Evolutionary conservation across 2,888 invertebrate species (phyloP), one percentile per base, ranked within the genome.

Genomic region (Tineola bisselliella): DNA sequence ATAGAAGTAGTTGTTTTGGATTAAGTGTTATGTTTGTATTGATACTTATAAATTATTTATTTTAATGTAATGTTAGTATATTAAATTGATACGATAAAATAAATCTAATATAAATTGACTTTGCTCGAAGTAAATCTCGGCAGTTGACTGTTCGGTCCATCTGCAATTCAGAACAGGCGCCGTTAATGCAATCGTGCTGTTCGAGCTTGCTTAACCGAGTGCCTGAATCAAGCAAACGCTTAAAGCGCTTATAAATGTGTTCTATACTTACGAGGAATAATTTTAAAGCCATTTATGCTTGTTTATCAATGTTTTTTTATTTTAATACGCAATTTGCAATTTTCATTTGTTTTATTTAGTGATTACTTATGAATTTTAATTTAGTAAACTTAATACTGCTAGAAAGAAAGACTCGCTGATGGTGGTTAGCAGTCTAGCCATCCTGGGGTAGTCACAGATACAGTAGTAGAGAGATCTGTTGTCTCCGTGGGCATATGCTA

Each of bases 171-270:
- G 48, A 48, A 10, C 48, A 48, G 48, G 15, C 38, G 38, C 17
- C 18, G 48, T 18, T 48, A 48, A 48, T 48, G 48, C 18, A 48
- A 48, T 48, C 48, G 48, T 38, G 38, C 48, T 48, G 10, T 38
- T 38, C 38, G 10, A 15, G 48, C 48, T 18, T 48, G 48, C 48
- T 48, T 38, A 48, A 48, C 48, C 2, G 48, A 18, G 48, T 48
- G 48, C 48, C 18, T 48, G 48, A 48, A 48, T 48, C 48, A 48
- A 48, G 48, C 48, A 18, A 38, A 38, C 38, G 38, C 48, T 48
- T 48, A 38, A 38, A 38, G 38, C 38, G 38, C 38, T 38, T 38
- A 38, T 38, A 10, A 38, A 38, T 10, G 38, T 38, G 38, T 38
- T 38, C 38, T 10, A 38, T 38, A 38, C 6, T 38, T 38, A n/a